Evolutionary conservation across 2,113 vertebrate species (phyloP), one percentile per base, ranked within the genome.

Genomic region (Lucifuga dentata): DNA sequence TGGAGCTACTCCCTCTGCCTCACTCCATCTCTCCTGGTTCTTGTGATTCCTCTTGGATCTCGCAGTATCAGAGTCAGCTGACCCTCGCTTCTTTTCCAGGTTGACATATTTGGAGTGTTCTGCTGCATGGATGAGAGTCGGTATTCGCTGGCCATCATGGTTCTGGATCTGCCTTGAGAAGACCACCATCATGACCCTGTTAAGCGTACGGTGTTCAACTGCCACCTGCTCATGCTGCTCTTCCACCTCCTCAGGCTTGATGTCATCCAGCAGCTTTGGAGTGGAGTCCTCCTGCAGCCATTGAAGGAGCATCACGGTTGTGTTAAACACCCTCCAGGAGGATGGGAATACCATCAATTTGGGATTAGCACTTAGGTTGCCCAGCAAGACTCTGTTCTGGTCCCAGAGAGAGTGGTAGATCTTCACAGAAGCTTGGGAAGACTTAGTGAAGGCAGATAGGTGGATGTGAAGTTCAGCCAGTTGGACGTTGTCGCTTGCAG

Each of bases 291-390:
- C 88, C 64, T 91, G 89, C 20, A 94, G 88, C 94, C 94, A 95
- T 53, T 64, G 69, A 8, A 61, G 79, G 24, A 97, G 92, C 58
- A 93, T 73, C 21, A 41, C 60, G 0, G 95, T 96, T 82, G 95
- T 44, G 60, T 96, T 93, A 33, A 96, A 93, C 39, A 95, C 88
- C 49, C 85, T 92, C 95, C 96, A 96, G 44, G 91, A 81, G 0
- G 93, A 89, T 0, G 72, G 20, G 7, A 81, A 84, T 1, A 64
- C 63, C 39, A 36, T 63, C 12, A 64, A 39, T 0, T 86, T 68
- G 15, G 88, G 86, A 8, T 51, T 65, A 20, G 80, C 83, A 0
- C 44, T 50, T 32, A 95, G 88, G 0, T 77, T 92, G 19, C 95
- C 95, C 57, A 97, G 82, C 29, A 93, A 75, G 46, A 92, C 65